These are phyloP conservation scores for Clarias batrachus DNA, from an alignment of 2,113 vertebrate genomes.

Conservation along the genomic window DNA sequence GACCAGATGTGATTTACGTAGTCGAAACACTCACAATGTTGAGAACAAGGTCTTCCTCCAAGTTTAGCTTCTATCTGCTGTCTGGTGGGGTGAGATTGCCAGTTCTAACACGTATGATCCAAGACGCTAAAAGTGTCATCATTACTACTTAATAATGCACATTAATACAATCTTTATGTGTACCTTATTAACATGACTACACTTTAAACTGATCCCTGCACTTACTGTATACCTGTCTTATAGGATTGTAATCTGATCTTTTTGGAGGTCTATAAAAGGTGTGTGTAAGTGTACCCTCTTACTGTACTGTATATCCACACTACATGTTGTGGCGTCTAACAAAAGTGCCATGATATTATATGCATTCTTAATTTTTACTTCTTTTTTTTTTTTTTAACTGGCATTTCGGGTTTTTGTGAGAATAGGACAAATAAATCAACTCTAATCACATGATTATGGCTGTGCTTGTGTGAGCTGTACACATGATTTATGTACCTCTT, in stretches of 20 bases:
- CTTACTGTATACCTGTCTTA: neutral
- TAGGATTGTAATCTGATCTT: neutral
- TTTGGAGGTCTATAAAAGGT: neutral
- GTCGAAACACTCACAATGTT: neutral
- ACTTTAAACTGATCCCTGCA: constrained; percentile 6
- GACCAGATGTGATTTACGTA: neutral
- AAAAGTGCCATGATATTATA: constrained; percentile 36
- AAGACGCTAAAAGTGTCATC: neutral
- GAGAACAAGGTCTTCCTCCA: neutral
- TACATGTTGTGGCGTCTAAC: constrained; percentile 17
- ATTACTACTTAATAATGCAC: constrained; percentile 1
- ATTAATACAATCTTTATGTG: neutral
- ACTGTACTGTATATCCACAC: constrained; percentile 21
- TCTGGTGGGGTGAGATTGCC: constrained; percentile 21
- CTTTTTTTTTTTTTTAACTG: constrained; percentile 17
- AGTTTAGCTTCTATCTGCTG: neutral
- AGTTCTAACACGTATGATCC: constrained; percentile 41
- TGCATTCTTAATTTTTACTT: neutral
- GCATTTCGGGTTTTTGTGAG: constrained; percentile 37
- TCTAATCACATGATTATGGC: constrained; percentile 52
- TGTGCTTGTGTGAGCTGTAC: constrained; percentile 41
- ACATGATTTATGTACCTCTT: constrained; percentile 48
- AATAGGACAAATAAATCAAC: constrained; percentile 50
- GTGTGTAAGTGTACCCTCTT: neutral
- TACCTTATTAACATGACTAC: neutral